Evolutionary conservation across 1,140 invertebrate species (phyloP), one percentile per base, ranked within the genome.

Genomic region (Melanaphis sacchari): DNA sequence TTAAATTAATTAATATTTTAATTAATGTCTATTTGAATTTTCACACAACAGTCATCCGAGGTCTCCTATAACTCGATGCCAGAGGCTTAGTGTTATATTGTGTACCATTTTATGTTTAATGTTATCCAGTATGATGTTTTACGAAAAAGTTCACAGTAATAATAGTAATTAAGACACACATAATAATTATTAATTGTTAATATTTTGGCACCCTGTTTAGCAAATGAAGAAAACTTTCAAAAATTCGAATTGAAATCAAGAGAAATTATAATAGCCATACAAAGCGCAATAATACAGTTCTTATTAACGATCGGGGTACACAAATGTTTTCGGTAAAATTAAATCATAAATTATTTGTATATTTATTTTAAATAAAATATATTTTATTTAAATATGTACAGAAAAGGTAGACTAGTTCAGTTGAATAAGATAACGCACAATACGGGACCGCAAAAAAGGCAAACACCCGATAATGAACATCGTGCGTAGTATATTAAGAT

Each of bases 91-190:
- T 66, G 76, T 94, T 38, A n/a, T 89, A 38, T 43, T 94, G 21
- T 94, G 91, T 46, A 38, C 76, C 40, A 46, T 94, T 38, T 31
- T 94, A n/a, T 85, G 54, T 24, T n/a, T 92, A 38, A 87, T 94
- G 90, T 88, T 94, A 26, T 43, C 84, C 40, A 94, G 93, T 41
- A 90, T 94, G 52, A 87, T 94, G 52, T 94, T 94, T n/a, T 94
- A 94, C 84, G 88, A 90, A 89, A n/a, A 36, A 24, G 8, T 26
- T 26, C 49, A 89, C 36, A 54, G 88, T 89, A 89, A 54, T 54
- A 0, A 87, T 88, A 22, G 9, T 8, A 36, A 22, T 31, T 26
- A 88, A n/a, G 8, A 36, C 24, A 89, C n/a, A 3, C 7, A 2
- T 36, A 38, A 52, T 52, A 11, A 38, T 52, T 89, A 52, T 89